Evolutionary conservation across 2,888 invertebrate genomes (phyloP), one percentile per base, ranked within the genome.

Genomic region (Pandemis heparana): DNA sequence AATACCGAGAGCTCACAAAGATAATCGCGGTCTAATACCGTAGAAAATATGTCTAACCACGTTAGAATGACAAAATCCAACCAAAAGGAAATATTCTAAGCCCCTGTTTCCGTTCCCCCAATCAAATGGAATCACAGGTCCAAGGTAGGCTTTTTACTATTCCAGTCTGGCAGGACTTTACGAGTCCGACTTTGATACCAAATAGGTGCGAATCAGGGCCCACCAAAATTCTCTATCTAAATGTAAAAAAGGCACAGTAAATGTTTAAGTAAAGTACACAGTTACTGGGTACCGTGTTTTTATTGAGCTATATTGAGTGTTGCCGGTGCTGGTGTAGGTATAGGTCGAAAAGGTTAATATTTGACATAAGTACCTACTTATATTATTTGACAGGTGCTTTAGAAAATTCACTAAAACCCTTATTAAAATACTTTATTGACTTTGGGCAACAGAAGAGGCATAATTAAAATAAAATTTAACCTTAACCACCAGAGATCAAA

Each of bases 181-280:
- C 43, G 68, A 39, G 9, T n/a, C 16, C 43, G 61, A 63, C 64
- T 69, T 73, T 69, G 72, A 63, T 68, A 68, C 72, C 63, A 59
- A 73, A 73, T 73, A 68, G 72, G 72, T 63, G 63, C 23, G 72
- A 73, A 68, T 72, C 73, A 64, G 68, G 51, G 56, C 69, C 39
- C 39, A 48, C 63, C 56, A 41, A 64, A 64, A 73, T 69, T 48
- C 69, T 51, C 73, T 46, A 73, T 73, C 63, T 73, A 73, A 73
- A 73, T 73, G 72, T 73, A 68, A 73, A 73, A 68, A 56, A 53
- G 72, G 38, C 46, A 39, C 66, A 51, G 56, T 16, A 63, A 67
- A 53, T 46, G 62, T 32, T 59, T 12, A 64, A 63, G 41, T 56
- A 53, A n/a, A 62, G 53, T 63, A n/a, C 32, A 51, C 41, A 6